Base-by-base conservation (phyloP, 1,140 invertebrate genomes). In the Dolichoris vasculosae region DNA sequence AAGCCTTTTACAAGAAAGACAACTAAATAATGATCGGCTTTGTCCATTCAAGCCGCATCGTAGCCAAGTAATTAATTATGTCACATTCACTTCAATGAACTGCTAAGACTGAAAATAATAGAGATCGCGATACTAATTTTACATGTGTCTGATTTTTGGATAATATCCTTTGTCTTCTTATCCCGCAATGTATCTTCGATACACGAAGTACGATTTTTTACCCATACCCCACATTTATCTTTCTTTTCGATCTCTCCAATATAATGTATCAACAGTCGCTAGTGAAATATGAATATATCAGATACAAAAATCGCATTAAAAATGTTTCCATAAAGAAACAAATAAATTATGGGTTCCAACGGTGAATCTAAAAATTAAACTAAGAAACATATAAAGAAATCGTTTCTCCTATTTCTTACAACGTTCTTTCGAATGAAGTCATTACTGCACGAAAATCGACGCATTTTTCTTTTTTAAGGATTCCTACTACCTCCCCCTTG, bases 71-170 rank as follows among this genome's bases (percentile, higher is more conserved):
- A 84, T 84, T 80, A 85, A 85, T 85, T 84, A 84, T 43, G 48
- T 48, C 3, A 8, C 20, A 67, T 38, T 30, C 75, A 59, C 64
- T 64, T 85, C 64, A 82, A 81, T 85, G 71, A 30, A 75, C 40
- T 71, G 55, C 71, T 81, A 77, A 73, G 73, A 82, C 79, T 32
- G 30, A 82, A 86, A 86, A 67, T 86, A 86, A 86, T 86, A 73
- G 84, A 38, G 59, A 40, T 76, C 55, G 48, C 46, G 17, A 73
- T 80, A 82, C 71, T 80, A 67, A 86, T 77, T 82, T 77, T 82
- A 77, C 79, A 86, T 77, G 59, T 55, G 84, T 86, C 79, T 59
- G 84, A 86, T 82, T 77, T 63, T 64, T 79, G 38, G 48, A 73
- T 75, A 79, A 73, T 64, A 59, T 67, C 48, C 69, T 85, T 81